Evolutionary conservation across 1,140 invertebrate species (phyloP).

Genomic region (Elysia chlorotica): DNA sequence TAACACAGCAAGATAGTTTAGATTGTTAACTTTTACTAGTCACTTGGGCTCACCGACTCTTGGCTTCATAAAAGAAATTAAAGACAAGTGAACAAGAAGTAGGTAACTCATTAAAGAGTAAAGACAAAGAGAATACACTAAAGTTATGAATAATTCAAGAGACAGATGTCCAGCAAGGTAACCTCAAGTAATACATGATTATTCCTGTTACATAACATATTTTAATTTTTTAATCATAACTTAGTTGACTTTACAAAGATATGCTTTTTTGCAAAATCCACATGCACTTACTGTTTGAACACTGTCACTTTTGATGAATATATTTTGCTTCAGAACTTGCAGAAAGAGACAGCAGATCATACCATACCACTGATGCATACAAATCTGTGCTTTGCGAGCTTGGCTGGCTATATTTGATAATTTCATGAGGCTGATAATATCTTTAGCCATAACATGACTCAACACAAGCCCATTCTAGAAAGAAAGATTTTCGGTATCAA

Average conservation of each 20-base stretch:
- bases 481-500: too few species aligned
- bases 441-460: slow-evolving; percentile 1
- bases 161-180: background rate
- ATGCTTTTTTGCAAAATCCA: too few species aligned
- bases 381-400: slow-evolving; percentile 5
- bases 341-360: slow-evolving; percentile 7
- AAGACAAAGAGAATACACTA: background rate
- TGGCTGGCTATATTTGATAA: background rate
- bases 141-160: background rate
- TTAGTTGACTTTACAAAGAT: too few species aligned
- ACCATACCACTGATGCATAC: slow-evolving; percentile 20
- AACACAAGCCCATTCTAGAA: slow-evolving; percentile 1
- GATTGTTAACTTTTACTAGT: too few species aligned
- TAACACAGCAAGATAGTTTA: too few species aligned
- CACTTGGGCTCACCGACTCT: too few species aligned
- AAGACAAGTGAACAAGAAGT: background rate
- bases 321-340: background rate
- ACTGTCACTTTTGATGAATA: background rate
- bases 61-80: too few species aligned
- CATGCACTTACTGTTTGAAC: too few species aligned
- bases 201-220: background rate
- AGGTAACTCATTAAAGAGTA: background rate
- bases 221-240: background rate
- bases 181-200: background rate
- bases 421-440: slow-evolving; percentile 11